Evolutionary conservation across 1,140 invertebrate species (phyloP).

Genomic region (Dermatophagoides farinae): DNA sequence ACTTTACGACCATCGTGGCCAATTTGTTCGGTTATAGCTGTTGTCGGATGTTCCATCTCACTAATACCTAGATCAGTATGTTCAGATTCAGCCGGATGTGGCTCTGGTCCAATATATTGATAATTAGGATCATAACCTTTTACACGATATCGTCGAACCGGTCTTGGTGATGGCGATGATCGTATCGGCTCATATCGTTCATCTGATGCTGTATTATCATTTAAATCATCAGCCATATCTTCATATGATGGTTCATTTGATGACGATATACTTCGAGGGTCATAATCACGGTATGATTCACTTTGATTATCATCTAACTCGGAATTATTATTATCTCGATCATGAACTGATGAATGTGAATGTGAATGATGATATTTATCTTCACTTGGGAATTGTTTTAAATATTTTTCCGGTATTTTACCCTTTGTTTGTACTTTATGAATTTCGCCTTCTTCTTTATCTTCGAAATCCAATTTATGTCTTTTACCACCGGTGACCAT

Average conservation of each 20-base stretch:
- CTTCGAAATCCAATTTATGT: conserved; percentile 5
- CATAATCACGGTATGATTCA: neutral
- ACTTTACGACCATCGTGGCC: neutral
- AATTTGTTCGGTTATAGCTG: neutral
- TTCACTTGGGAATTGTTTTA: neutral
- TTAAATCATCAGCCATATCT: no score
- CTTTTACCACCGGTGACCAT: conserved; percentile 5
- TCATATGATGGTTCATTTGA: no score
- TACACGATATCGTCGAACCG: neutral
- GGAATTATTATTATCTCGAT: neutral
- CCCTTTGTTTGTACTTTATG: neutral
- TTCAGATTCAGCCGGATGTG: no score
- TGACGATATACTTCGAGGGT: no score
- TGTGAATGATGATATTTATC: neutral
- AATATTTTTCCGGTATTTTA: conserved; percentile 3
- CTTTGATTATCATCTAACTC: neutral
- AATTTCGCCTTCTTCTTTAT: neutral
- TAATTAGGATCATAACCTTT: conserved; percentile 1
- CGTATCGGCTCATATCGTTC: no score
- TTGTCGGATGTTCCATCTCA: neutral
- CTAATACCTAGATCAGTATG: no score
- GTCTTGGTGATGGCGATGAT: neutral
- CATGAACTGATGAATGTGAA: neutral
- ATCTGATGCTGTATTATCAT: no score
- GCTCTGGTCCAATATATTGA: neutral